These are phyloP conservation scores for Dendropsophus ebraccatus DNA, from an alignment of 2,113 vertebrate species.

Conservation along the genomic window DNA sequence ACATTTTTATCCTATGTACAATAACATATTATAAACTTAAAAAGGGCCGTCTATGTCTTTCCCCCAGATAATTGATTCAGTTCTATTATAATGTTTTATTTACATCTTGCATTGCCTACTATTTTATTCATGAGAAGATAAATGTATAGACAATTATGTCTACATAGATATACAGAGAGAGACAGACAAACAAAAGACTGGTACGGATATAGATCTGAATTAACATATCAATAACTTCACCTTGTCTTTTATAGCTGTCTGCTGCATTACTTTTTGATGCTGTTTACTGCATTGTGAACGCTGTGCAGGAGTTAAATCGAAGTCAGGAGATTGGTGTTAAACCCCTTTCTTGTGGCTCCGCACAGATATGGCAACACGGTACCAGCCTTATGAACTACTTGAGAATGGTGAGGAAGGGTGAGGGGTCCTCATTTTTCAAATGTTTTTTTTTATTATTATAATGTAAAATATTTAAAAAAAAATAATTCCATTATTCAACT, in stretches of 20 bases:
- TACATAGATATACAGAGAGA: neutral
- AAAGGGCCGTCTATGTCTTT: too few species aligned
- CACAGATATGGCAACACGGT: constrained; percentile 98
- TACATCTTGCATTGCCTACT: neutral
- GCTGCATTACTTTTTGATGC: constrained; percentile 94
- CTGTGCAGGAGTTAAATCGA: constrained; percentile 93
- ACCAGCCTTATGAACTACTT: constrained; percentile 99
- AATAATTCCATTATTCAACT: neutral
- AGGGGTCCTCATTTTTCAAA: neutral
- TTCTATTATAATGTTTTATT: neutral
- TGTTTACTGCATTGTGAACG: constrained; percentile 88
- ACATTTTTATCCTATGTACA: too few species aligned
- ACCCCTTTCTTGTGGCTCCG: constrained; percentile 93
- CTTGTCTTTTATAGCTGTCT: constrained; percentile 79
- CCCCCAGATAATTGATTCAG: too few species aligned
- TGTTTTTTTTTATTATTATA: neutral
- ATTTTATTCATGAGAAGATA: neutral
- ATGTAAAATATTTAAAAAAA: neutral
- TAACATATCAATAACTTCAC: neutral
- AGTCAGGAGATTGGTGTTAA: constrained; percentile 97
- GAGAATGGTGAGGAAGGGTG: constrained; percentile 88
- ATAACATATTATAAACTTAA: too few species aligned
- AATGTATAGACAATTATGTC: neutral
- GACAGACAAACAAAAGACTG: neutral
- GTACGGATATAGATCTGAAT: neutral